Conservation (phyloP, 2,888 invertebrate genomes). For the Catocala fraxini region DNA sequence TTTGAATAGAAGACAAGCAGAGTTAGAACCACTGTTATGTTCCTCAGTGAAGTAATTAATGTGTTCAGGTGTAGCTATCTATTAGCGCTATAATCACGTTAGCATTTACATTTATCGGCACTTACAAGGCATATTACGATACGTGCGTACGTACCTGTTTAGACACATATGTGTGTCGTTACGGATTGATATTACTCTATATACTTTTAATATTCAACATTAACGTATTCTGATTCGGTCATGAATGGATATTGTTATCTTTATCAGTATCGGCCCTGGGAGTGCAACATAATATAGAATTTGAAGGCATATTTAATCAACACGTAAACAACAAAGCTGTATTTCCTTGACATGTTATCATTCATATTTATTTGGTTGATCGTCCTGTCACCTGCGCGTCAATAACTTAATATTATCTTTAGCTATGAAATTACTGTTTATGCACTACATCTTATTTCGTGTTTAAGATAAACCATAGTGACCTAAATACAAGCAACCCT, state of each 20-base stretch:
- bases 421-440: too few species aligned
- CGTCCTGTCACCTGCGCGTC: too few species aligned
- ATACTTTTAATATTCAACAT: constrained; percentile 25
- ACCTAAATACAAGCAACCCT: too few species aligned
- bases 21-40: constrained; percentile 17
- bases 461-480: too few species aligned
- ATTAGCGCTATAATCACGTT: constrained; percentile 50
- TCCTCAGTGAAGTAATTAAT: constrained; percentile 5
- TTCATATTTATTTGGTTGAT: constrained; percentile 1
- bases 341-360: constrained; percentile 5
- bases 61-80: constrained; percentile 45
- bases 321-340: constrained; percentile 8
- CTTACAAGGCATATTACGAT: constrained; percentile 50
- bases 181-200: constrained; percentile 19
- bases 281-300: constrained; percentile 20
- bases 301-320: constrained; percentile 16
- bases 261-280: constrained; percentile 8
- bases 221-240: constrained; percentile 13
- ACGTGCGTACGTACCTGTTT: constrained; percentile 2
- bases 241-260: constrained; percentile 28
- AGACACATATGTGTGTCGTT: constrained; percentile 20
- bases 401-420: too few species aligned
- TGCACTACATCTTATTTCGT: too few species aligned
- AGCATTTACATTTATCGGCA: constrained; percentile 65
- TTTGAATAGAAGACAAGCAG: constrained; percentile 14